A percentile compares a stretch with the other conserved stretches of the same genome.
Conservation (phyloP, 2,888 invertebrate genomes). For the Tinea pellionella region DNA sequence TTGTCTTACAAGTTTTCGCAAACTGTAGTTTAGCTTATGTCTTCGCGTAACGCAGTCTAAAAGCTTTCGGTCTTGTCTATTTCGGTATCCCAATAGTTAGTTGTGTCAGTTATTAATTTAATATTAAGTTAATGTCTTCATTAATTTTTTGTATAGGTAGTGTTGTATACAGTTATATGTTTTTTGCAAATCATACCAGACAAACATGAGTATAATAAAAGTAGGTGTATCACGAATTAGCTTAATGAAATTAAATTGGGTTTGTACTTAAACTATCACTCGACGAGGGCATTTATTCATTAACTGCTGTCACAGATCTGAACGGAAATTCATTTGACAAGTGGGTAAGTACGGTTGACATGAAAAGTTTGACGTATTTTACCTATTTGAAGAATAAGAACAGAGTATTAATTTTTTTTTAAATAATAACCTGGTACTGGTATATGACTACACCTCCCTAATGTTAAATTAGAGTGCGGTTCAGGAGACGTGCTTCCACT, state of each 20-base stretch:
- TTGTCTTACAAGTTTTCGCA: slow-evolving; percentile 25
- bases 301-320: slow-evolving; percentile 31
- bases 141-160: too few relatives aligned
- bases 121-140: too few relatives aligned
- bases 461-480: too few relatives aligned
- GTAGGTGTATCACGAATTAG: slow-evolving; percentile 11
- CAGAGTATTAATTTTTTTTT: too few relatives aligned
- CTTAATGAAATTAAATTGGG: slow-evolving; percentile 18
- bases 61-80: not conserved
- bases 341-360: slow-evolving; percentile 17
- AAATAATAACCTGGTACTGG: too few relatives aligned
- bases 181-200: not conserved
- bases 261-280: not conserved
- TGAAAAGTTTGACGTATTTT: not conserved
- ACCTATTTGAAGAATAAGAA: too few relatives aligned
- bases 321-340: slow-evolving; percentile 31
- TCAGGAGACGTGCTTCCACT: too few relatives aligned
- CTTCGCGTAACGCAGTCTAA: slow-evolving; percentile 28
- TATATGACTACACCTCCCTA: too few relatives aligned
- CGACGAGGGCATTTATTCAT: slow-evolving; percentile 31
- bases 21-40: slow-evolving; percentile 43
- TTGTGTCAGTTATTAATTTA: too few relatives aligned
- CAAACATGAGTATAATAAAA: not conserved
- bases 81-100: not conserved
- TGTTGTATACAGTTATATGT: too few relatives aligned